phyloP scores from a whole-genome alignment of 1,140 invertebrate species.

The Stratiolaelaps scimitus region DNA sequence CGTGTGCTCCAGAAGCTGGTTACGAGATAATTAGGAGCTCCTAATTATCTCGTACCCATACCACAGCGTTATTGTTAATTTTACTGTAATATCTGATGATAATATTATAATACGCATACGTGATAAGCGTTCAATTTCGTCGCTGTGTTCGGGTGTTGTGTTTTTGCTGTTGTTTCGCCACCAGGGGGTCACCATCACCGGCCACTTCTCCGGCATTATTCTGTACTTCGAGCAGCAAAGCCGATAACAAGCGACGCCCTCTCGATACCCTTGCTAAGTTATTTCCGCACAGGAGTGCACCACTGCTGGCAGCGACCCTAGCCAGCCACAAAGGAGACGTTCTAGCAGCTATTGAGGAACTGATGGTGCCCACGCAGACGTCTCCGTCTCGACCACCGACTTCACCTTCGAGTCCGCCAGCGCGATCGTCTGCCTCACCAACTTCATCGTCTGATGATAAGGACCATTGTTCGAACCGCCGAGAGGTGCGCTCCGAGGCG shows the following conservation, averaged over 20 bases:
- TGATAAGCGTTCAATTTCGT: no score
- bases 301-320: neutral
- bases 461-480: neutral
- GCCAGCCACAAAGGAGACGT: constrained; percentile 7
- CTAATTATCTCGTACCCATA: no score
- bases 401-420: constrained; percentile 14
- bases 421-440: constrained; percentile 11
- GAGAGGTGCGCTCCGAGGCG: neutral
- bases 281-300: neutral
- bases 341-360: constrained; percentile 15
- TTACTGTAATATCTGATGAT: no score
- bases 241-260: constrained; percentile 23
- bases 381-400: neutral
- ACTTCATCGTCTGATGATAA: constrained; percentile 16
- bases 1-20: no score
- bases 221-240: neutral
- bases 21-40: no score
- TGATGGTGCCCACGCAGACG: neutral
- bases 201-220: neutral
- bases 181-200: constrained; percentile 25
- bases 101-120: no score
- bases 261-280: constrained; percentile 18
- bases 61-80: no score
- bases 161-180: no score
- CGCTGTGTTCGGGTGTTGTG: no score